These are phyloP conservation scores for Tetragonula carbonaria DNA, from an alignment of 2,888 invertebrate genomes.

Conservation along the genomic window DNA sequence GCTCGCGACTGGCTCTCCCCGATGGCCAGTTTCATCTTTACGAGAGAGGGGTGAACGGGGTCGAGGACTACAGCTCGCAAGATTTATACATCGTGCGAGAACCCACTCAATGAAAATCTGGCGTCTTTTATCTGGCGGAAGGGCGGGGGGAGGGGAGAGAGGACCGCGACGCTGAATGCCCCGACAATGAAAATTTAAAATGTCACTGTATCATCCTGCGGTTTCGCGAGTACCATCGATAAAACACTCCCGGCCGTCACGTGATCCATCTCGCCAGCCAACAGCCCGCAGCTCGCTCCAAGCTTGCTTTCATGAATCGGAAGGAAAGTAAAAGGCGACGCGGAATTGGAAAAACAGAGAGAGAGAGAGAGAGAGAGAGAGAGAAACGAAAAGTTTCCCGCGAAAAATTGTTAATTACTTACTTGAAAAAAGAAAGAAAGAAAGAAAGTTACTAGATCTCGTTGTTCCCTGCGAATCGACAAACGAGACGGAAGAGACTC, in stretches of 20 bases:
- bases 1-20: slow-evolving; percentile 1
- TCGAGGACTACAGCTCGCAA: slow-evolving; percentile 38
- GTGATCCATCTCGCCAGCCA: too few relatives aligned
- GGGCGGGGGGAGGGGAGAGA: not conserved
- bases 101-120: slow-evolving; percentile 57
- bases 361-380: not conserved
- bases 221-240: slow-evolving; percentile 14
- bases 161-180: slow-evolving; percentile 27
- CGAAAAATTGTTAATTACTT: not conserved
- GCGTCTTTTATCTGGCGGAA: slow-evolving; percentile 41
- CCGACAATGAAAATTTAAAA: slow-evolving; percentile 52
- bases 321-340: not conserved
- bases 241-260: not conserved
- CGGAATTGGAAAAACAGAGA: too few relatives aligned
- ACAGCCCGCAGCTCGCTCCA: too few relatives aligned
- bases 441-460: not conserved
- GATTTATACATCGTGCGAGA: slow-evolving; percentile 48
- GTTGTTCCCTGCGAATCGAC: not conserved
- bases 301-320: not conserved
- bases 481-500: not conserved
- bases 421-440: too few relatives aligned
- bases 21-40: slow-evolving; percentile 3
- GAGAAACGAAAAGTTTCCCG: not conserved
- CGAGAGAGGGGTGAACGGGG: slow-evolving; percentile 35
- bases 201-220: slow-evolving; percentile 30